Evolutionary conservation across 1,140 invertebrate species (phyloP), one percentile per base, ranked within the genome.

Genomic region (Protaetia brevitarsis): DNA sequence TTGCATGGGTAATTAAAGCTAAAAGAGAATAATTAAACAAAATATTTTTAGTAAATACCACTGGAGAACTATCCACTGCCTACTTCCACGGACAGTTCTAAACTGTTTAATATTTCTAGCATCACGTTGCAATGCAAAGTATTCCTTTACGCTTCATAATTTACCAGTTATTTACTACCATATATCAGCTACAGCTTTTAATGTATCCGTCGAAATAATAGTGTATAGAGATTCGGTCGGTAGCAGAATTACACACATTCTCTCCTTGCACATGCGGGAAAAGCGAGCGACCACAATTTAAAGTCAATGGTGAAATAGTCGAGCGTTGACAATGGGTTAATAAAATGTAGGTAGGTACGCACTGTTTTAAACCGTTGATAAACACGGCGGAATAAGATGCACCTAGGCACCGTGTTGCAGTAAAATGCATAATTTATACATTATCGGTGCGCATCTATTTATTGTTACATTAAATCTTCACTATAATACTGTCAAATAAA

Each of bases 351-450:
- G n/a, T n/a, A n/a, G n/a, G n/a, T n/a, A n/a, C n/a, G 41, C 41
- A 21, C 13, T 1, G 41, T 45, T 45, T 45, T 45, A 45, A 45
- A 45, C 8, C 23, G 41, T 45, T 45, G 41, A 45, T 45, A 45
- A 45, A 45, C 41, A 45, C 41, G 16, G 41, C 8, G n/a, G 41
- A 45, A 21, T 13, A 45, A 45, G 41, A 45, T 45, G 41, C 41
- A 45, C 23, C 13, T 45, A 2, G 41, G 41, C 23, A 45, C 16
- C 41, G 16, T 45, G 13, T 21, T 45, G 41, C 41, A 45, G 23
- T 45, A 45, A 45, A 45, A 45, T 45, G 41, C 41, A 45, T 45
- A 45, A 45, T 45, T 45, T 45, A 45, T 45, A 45, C 41, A 45
- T 45, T 45, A 45, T 45, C 41, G 23, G 41, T 45, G 10, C 41